Evolutionary conservation across 1,140 invertebrate genomes (phyloP), one percentile per base, ranked within the genome.

Genomic region (Adelges cooleyi): DNA sequence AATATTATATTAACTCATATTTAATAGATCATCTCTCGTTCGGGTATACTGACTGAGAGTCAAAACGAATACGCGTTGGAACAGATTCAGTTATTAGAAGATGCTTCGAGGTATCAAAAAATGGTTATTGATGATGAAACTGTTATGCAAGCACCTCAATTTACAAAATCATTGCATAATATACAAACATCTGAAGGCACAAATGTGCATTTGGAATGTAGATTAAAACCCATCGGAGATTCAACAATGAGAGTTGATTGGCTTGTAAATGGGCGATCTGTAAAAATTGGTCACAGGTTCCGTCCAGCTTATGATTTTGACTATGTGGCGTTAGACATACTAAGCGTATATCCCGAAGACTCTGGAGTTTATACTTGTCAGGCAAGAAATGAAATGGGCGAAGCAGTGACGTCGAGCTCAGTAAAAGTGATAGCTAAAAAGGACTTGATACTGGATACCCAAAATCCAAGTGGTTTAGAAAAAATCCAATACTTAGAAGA

Each of bases 251-350:
- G 82, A 74, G 89, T 99, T 5, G 93, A 98, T 70, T 99, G 96
- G 96, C 90, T 95, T 73, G 88, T 92, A 22, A 96, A 99, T 76
- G 94, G 93, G 46, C 79, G 85, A 69, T 89, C 87, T 18, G 84
- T 92, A 4, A 87, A 85, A 74, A 87, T 85, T 38, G 75, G 94
- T 15, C 92, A 96, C 74, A 83, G 95, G 67, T 98, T 97, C 79
- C 83, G 92, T 75, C 93, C 94, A 49, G 89, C 92, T 3, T 91
- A 96, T 75, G 95, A 99, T 76, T 97, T 99, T 75, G 95, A 97
- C 73, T 96, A 96, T 73, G 94, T 98, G 8, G 91, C 92, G 36
- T 76, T 99, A 25, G 95, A 98, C 75, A 84, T 99, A 29, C 77
- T 98, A 2, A 92, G 91, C 70, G 92, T 95, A 5, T 98, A 97